Evolutionary conservation across 2,888 invertebrate species (phyloP).

Genomic region (Terebella lapidaria): DNA sequence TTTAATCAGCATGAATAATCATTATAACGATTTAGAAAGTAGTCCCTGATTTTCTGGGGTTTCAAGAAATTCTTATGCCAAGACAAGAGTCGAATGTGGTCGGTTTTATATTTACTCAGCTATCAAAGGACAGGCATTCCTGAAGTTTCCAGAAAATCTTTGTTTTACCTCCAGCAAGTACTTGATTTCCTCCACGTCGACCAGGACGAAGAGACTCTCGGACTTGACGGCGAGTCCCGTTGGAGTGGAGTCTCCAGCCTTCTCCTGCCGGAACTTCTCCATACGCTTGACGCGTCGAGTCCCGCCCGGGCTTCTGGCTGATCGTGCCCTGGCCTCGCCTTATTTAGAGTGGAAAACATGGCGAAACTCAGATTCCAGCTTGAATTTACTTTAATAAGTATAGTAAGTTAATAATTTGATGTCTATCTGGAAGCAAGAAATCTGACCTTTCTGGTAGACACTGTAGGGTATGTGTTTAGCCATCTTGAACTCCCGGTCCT

Average conservation of each 20-base stretch:
- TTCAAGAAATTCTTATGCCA: too few species aligned
- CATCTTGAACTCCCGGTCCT: slow-evolving; percentile 45
- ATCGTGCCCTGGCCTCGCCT: slow-evolving; percentile 2
- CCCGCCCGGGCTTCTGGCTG: not conserved
- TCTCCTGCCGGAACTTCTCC: slow-evolving; percentile 41
- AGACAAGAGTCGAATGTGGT: too few species aligned
- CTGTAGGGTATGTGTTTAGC: slow-evolving; percentile 51
- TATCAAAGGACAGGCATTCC: too few species aligned
- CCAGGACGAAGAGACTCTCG: slow-evolving; percentile 45
- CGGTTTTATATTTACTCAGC: too few species aligned
- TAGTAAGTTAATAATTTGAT: too few species aligned
- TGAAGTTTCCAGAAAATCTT: too few species aligned
- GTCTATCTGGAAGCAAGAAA: not conserved
- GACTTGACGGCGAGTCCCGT: slow-evolving; percentile 1
- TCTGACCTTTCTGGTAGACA: slow-evolving; percentile 18
- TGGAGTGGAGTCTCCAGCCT: slow-evolving; percentile 26
- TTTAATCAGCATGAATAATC: too few species aligned
- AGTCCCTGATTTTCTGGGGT: too few species aligned
- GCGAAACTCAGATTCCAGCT: too few species aligned
- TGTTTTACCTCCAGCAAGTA: slow-evolving; percentile 49
- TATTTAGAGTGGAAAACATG: too few species aligned
- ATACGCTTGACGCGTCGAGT: not conserved
- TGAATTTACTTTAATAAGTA: too few species aligned
- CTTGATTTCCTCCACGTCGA: slow-evolving; percentile 48
- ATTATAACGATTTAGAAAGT: too few species aligned